Percentiles rank a stretch among this genome's conserved stretches.
These are phyloP conservation scores for Erpobdella octoculata DNA, from an alignment of 2,888 invertebrate species.

Conservation along the genomic window DNA sequence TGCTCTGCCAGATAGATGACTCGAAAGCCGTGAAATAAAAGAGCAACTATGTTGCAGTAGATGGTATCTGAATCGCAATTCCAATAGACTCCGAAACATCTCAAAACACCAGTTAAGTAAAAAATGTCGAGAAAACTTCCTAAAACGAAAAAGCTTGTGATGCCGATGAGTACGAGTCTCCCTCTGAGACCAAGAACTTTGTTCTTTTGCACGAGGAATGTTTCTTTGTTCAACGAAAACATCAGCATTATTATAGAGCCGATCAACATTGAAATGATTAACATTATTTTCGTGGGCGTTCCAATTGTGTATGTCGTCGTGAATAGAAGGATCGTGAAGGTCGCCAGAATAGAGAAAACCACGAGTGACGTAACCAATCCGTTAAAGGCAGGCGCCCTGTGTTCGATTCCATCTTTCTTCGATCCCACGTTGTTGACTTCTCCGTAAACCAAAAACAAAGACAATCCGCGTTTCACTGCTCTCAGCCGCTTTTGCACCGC, in stretches of 20 bases:
- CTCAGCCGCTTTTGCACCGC: no score
- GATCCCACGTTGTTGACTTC: no score
- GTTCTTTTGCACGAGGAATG: neutral
- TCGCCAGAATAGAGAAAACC: neutral
- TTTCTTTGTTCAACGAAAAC: neutral
- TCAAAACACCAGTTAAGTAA: neutral
- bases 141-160: slow-evolving; percentile 21
- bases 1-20: slow-evolving; percentile 16
- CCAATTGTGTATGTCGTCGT: neutral
- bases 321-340: neutral
- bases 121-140: slow-evolving; percentile 17
- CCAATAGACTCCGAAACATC: slow-evolving; percentile 5
- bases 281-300: neutral
- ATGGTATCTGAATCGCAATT: neutral
- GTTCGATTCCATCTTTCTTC: neutral
- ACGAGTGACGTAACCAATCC: slow-evolving; percentile 15
- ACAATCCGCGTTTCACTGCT: no score
- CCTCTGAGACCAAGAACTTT: neutral
- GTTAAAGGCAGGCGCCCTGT: no score
- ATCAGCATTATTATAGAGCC: slow-evolving; percentile 11
- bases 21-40: slow-evolving; percentile 21
- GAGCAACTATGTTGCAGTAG: neutral
- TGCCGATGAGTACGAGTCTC: slow-evolving; percentile 15
- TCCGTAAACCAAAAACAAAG: slow-evolving; percentile 4
- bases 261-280: slow-evolving; percentile 20